Evolutionary conservation across 1,140 invertebrate species (phyloP), one percentile per base, ranked within the genome.

Genomic region (Meloidogyne hapla): DNA sequence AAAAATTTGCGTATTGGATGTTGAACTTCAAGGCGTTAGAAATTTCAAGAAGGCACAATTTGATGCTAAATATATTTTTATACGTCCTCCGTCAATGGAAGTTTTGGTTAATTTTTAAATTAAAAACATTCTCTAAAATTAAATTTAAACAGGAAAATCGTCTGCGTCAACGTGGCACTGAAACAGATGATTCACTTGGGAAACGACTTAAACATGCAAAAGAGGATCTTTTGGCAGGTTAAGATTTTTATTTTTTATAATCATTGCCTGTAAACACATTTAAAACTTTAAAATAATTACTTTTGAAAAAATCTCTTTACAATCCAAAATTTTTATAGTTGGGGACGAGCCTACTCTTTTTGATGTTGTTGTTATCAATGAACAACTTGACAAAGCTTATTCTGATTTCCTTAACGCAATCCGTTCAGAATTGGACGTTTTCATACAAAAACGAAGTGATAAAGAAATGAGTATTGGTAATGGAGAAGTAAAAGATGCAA

Each of bases 11-110:
- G 92, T 98, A 42, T 88, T 99, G 71, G 96, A 99, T 85, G 94
- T 99, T 83, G 96, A 99, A 79, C 91, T 94, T 38, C 93, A 98
- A 90, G 96, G 96, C 42, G 96, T 99, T 0, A 93, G 93, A 82
- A 93, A 92, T 88, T 92, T 99, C 2, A 95, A 94, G 84, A 89
- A 91, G 26, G 93, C 92, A 45, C 90, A 93, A 78, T 88, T 97
- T 13, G 91, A 95, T 88, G 92, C 95, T 1, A 87, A 92, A 76
- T 92, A 92, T 81, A 91, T 98, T 12, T 98, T 98, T 87, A 91
- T 99, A n/a, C 93, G 93, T 89, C 94, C 96, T 38, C 96, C 96
- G 13, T 93, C 91, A 25, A 87, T 97, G 63, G 89, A 91, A 67
- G 92, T 92, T 15, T 77, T 89, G 76, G 88, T 88, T 64, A 15